Percentiles rank a stretch among this genome's conserved stretches.
phyloP scores from a whole-genome alignment of 2,113 vertebrate genomes.

The Nibea albiflora region DNA sequence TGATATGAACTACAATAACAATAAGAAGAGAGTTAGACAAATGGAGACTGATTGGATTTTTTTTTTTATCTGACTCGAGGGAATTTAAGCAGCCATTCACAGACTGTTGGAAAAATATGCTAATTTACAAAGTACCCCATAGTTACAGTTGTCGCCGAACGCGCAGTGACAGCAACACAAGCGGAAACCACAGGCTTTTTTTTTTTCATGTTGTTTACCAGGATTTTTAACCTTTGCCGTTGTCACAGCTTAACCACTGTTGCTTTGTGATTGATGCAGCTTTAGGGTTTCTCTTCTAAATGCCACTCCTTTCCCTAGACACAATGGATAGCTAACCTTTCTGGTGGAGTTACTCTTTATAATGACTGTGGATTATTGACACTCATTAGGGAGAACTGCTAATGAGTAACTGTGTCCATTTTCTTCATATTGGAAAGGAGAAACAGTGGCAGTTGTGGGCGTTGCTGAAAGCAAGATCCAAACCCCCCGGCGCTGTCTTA shows the following conservation, averaged over 20 bases:
- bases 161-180: background rate
- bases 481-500: background rate
- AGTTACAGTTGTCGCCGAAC: constrained; percentile 42
- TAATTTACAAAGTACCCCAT: constrained; percentile 27
- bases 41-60: constrained; percentile 51
- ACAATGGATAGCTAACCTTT: constrained; percentile 71
- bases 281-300: constrained; percentile 69
- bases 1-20: constrained; percentile 48
- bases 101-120: constrained; percentile 16
- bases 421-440: constrained; percentile 18
- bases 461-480: background rate
- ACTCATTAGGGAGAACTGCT: constrained; percentile 68
- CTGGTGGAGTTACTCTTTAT: constrained; percentile 68
- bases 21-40: constrained; percentile 45
- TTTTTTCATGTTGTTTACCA: constrained; percentile 29
- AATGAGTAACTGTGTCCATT: constrained; percentile 65
- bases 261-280: constrained; percentile 63
- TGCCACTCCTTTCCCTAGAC: constrained; percentile 63
- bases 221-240: constrained; percentile 66
- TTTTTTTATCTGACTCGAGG: constrained; percentile 19
- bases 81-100: constrained; percentile 31
- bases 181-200: constrained; percentile 16
- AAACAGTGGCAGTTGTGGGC: background rate
- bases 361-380: constrained; percentile 80
- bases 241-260: constrained; percentile 44